Conservation (phyloP, 2,113 vertebrate genomes). For the Tursiops truncatus region DNA sequence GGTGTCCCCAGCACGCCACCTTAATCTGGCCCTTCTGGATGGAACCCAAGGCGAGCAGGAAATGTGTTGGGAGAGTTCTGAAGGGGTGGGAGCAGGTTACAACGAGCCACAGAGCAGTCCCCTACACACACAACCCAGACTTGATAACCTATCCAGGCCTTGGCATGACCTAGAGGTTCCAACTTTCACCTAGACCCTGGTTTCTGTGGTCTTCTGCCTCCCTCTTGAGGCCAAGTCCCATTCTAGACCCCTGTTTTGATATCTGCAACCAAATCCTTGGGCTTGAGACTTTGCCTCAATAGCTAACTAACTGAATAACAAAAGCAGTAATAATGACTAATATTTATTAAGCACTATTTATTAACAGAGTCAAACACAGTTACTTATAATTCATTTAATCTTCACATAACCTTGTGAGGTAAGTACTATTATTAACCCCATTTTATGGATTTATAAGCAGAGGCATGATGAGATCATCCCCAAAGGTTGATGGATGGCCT, state of each 20-base stretch:
- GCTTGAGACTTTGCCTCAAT: neutral
- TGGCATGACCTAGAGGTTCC: neutral
- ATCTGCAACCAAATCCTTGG: neutral
- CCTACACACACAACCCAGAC: rapidly evolving
- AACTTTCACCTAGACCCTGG: neutral
- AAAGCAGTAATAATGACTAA: neutral
- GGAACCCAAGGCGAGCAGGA: neutral
- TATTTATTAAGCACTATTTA: neutral
- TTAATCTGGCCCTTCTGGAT: neutral
- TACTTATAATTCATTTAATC: neutral
- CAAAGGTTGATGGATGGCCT: neutral
- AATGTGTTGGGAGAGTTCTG: neutral
- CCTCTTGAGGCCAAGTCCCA: neutral
- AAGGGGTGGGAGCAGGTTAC: neutral
- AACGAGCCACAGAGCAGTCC: neutral
- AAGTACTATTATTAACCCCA: neutral
- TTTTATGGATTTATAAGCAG: neutral
- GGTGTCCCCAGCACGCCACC: too few species aligned
- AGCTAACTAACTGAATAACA: neutral
- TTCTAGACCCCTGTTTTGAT: neutral
- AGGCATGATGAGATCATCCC: neutral
- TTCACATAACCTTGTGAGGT: neutral
- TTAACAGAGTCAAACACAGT: neutral
- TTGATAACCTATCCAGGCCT: neutral
- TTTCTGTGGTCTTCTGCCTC: neutral